Conservation (phyloP, 2,797 vertebrate genomes). For the Toxotes lorentzi region DNA sequence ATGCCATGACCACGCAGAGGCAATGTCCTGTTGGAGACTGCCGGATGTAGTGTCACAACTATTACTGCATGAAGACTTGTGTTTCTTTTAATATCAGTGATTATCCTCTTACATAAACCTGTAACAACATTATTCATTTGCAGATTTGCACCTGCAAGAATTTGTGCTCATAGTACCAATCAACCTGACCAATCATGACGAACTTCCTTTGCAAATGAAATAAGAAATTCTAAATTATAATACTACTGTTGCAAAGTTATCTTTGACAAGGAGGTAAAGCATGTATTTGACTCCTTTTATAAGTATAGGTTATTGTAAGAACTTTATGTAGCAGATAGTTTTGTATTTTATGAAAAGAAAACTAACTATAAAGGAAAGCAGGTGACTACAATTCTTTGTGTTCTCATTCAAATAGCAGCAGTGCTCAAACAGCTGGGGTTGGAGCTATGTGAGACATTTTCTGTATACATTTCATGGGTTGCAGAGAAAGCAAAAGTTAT, state of each 20-base stretch:
- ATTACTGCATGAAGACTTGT: background rate
- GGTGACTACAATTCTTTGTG: too few relatives aligned
- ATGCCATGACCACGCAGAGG: conserved; percentile 5
- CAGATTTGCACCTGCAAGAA: background rate
- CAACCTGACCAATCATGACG: background rate
- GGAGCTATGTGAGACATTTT: too few relatives aligned
- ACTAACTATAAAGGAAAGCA: too few relatives aligned
- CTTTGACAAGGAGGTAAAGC: background rate
- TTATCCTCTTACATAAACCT: background rate
- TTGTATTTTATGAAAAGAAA: background rate
- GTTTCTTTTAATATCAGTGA: background rate
- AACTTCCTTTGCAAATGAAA: background rate
- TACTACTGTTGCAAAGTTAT: background rate
- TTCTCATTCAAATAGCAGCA: too few relatives aligned
- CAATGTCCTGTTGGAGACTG: conserved; percentile 2
- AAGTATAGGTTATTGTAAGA: background rate
- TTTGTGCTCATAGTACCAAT: background rate
- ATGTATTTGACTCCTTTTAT: background rate
- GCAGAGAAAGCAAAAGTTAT: too few relatives aligned
- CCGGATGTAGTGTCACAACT: background rate
- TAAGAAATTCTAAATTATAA: background rate
- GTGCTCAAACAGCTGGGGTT: too few relatives aligned
- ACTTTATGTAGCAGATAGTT: background rate
- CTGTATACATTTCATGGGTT: too few relatives aligned
- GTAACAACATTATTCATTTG: background rate